phyloP scores from a whole-genome alignment of 1,140 invertebrate species.

The Arion vulgaris region DNA sequence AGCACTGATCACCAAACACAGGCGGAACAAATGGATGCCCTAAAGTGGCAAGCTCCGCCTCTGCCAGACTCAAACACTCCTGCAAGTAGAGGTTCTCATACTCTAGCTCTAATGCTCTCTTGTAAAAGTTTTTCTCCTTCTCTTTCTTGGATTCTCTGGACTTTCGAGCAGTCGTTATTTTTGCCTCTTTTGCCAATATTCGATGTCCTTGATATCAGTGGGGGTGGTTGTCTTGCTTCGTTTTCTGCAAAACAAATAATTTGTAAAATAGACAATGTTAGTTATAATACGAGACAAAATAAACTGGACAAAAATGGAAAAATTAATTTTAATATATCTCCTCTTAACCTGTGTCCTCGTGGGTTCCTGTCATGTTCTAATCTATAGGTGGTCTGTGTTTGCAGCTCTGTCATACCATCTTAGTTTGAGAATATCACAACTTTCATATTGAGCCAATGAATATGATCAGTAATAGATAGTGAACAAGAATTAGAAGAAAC shows the following conservation, averaged over 20 bases:
- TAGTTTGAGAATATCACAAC: too few species aligned
- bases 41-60: conserved; percentile 44
- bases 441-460: too few species aligned
- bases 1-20: not conserved
- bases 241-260: conserved; percentile 12
- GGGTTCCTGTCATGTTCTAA: too few species aligned
- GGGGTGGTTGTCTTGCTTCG: conserved; percentile 74
- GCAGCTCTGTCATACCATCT: too few species aligned
- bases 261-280: not conserved
- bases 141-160: conserved; percentile 69
- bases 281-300: not conserved
- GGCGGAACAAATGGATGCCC: conserved; percentile 28
- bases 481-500: too few species aligned
- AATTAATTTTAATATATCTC: too few species aligned
- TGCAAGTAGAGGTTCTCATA: conserved; percentile 62
- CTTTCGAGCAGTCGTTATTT: conserved; percentile 72
- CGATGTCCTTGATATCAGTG: conserved; percentile 64
- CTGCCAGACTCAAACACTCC: conserved; percentile 54
- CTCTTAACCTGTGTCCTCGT: too few species aligned
- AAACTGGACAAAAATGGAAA: too few species aligned
- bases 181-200: conserved; percentile 71
- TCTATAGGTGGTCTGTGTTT: too few species aligned
- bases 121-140: conserved; percentile 75
- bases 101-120: conserved; percentile 58
- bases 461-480: too few species aligned